phyloP scores from a whole-genome alignment of 2,888 invertebrate species.

The Conchocele bisecta region DNA sequence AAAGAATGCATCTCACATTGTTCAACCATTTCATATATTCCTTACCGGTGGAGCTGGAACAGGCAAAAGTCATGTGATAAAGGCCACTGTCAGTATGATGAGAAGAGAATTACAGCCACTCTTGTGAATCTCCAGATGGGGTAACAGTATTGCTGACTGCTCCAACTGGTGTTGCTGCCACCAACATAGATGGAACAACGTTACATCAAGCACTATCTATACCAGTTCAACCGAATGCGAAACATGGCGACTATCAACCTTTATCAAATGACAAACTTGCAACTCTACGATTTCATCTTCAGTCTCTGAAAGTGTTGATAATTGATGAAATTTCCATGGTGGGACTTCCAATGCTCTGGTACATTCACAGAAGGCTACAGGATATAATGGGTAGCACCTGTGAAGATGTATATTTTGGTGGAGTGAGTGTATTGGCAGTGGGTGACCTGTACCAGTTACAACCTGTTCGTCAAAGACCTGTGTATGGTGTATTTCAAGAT shows the following conservation, averaged over 20 bases:
- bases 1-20: background rate
- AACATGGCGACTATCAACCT: background rate
- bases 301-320: background rate
- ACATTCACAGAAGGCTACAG: background rate
- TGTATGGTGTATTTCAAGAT: background rate
- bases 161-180: background rate
- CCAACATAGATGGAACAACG: background rate
- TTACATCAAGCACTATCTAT: background rate
- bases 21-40: background rate
- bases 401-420: background rate
- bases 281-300: background rate
- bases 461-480: background rate
- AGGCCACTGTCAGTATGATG: background rate
- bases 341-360: background rate
- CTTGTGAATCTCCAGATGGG: background rate
- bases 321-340: conserved; percentile 8
- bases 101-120: background rate
- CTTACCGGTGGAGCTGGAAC: conserved; percentile 16
- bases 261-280: background rate
- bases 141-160: background rate
- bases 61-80: conserved; percentile 6
- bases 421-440: background rate
- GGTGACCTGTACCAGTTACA: background rate
- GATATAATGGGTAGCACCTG: background rate
- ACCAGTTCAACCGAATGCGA: background rate